These are phyloP conservation scores for Lycocerus yunnanus DNA, from an alignment of 2,888 invertebrate species.

Conservation along the genomic window DNA sequence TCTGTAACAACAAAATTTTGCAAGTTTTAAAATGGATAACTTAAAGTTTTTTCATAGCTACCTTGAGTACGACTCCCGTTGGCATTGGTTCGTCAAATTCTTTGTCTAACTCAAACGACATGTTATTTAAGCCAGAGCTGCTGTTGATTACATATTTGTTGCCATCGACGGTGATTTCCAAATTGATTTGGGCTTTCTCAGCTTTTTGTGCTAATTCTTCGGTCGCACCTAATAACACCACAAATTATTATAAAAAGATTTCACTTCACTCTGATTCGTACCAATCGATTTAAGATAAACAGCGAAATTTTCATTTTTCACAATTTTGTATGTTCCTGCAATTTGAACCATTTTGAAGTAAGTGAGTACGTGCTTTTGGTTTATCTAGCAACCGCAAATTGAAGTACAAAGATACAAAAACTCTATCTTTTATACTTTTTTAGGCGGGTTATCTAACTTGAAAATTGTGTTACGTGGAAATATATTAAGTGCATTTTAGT, in stretches of 20 bases:
- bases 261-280: conserved; percentile 20
- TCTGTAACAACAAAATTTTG: conserved; percentile 24
- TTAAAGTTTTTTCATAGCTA: background rate
- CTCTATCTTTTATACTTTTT: background rate
- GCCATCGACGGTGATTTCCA: conserved; percentile 35
- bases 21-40: background rate
- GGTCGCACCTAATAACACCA: conserved; percentile 25
- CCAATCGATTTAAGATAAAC: conserved; percentile 36
- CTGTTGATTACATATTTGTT: conserved; percentile 31
- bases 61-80: conserved; percentile 31
- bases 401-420: background rate
- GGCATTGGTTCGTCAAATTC: conserved; percentile 33
- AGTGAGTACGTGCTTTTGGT: background rate
- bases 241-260: background rate
- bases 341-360: conserved; percentile 36
- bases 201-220: conserved; percentile 35
- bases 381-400: background rate
- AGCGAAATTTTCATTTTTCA: conserved; percentile 39
- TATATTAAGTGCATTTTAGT: background rate
- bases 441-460: background rate
- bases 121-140: conserved; percentile 20
- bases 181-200: conserved; percentile 18
- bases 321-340: conserved; percentile 37
- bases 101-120: conserved; percentile 31
- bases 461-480: background rate